phyloP scores from a whole-genome alignment of 1,140 invertebrate genomes.

The Ylistrum balloti region DNA sequence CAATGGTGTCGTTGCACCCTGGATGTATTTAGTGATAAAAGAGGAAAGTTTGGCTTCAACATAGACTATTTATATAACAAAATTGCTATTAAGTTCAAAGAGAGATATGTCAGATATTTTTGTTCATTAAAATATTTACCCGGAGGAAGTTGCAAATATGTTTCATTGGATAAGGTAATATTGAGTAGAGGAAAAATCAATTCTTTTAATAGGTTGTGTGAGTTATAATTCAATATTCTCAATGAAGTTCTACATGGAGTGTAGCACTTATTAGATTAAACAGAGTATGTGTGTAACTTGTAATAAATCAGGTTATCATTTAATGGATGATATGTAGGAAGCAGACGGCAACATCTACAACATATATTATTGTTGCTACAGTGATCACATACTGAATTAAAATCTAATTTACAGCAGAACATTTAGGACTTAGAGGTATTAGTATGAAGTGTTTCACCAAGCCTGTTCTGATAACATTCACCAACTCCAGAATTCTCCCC shows the following conservation, averaged over 20 bases:
- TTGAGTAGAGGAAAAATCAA: too few species aligned
- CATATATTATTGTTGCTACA: background rate
- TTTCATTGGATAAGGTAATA: background rate
- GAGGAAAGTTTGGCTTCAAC: too few species aligned
- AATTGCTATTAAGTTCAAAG: too few species aligned
- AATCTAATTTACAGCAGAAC: conserved; percentile 28
- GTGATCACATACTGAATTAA: background rate
- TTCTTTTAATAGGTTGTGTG: background rate
- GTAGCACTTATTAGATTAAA: conserved; percentile 29
- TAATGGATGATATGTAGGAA: background rate
- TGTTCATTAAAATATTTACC: background rate
- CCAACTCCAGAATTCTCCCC: background rate
- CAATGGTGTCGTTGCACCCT: too few species aligned
- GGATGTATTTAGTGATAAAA: too few species aligned
- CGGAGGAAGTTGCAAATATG: background rate
- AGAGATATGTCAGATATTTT: background rate
- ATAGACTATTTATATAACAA: too few species aligned
- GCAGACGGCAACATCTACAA: background rate
- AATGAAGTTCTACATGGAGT: background rate
- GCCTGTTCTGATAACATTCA: background rate
- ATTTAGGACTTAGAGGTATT: background rate
- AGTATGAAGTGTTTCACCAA: conserved; percentile 1
- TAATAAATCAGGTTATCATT: conserved; percentile 7
- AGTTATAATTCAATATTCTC: conserved; percentile 36
- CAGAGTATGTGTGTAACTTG: background rate